Conservation (phyloP, 1,140 invertebrate genomes). For the Gryllus bimaculatus region DNA sequence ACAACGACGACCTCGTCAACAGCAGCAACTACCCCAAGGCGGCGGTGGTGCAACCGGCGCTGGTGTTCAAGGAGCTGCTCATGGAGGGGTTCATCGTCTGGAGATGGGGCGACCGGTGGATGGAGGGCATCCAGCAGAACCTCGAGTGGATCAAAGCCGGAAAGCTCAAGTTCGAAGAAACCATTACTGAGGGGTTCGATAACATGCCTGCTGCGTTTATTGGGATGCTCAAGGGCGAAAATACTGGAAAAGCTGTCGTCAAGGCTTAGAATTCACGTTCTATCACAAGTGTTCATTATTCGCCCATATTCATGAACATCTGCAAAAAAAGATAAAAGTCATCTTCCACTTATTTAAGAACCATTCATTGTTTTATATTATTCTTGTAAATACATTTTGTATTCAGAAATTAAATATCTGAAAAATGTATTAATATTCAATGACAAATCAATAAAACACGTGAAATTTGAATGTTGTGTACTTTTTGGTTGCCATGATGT, state of each 20-base stretch:
- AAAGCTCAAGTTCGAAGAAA: slow-evolving; percentile 51
- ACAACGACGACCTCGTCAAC: slow-evolving; percentile 35
- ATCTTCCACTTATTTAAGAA: too few species aligned
- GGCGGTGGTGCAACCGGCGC: slow-evolving; percentile 30
- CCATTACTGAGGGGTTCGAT: slow-evolving; percentile 54
- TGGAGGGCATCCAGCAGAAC: slow-evolving; percentile 47
- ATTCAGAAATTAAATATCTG: too few species aligned
- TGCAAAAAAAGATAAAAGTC: too few species aligned
- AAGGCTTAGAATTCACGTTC: not conserved
- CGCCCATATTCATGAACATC: too few species aligned
- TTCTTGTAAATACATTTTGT: too few species aligned
- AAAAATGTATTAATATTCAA: too few species aligned
- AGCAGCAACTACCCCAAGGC: slow-evolving; percentile 30
- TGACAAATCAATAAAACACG: too few species aligned
- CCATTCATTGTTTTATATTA: too few species aligned
- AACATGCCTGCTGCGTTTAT: slow-evolving; percentile 56
- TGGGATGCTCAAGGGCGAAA: slow-evolving; percentile 47
- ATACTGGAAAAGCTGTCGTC: slow-evolving; percentile 49
- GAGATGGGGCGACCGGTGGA: slow-evolving; percentile 39
- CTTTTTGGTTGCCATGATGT: too few species aligned
- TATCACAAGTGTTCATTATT: too few species aligned
- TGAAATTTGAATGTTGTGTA: too few species aligned
- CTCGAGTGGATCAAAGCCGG: slow-evolving; percentile 40
- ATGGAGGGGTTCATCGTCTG: slow-evolving; percentile 50
- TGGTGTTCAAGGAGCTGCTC: slow-evolving; percentile 45